Evolutionary conservation across 1,140 invertebrate genomes (phyloP), one percentile per base, ranked within the genome.

Genomic region (Hylaeus anthracinus): DNA sequence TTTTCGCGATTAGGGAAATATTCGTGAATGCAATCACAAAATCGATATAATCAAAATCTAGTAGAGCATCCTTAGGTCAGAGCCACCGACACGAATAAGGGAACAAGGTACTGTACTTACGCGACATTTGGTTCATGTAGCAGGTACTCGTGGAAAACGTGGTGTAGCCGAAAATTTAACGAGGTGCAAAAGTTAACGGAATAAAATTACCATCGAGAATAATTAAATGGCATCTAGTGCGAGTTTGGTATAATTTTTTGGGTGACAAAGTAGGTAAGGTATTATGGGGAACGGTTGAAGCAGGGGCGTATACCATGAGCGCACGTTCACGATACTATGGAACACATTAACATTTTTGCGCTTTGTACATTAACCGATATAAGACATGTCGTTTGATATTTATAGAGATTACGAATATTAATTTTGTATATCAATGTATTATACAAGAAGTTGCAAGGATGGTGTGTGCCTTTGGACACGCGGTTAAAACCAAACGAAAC

Each of bases 391-490:
- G 81, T 90, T 89, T 85, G 82, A 88, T 84, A 91, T 90, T 87
- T 88, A 90, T 89, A 90, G 79, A 91, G 61, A 91, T 79, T 90
- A 89, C 79, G 70, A 81, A 86, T 85, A 89, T 91, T 92, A 88
- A 92, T 92, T 91, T 91, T 92, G 91, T 92, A 92, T 89, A 92
- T 90, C 88, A 88, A 77, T 91, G 86, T 91, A 91, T 87, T 86
- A 90, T 90, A 91, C 70, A 58, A 45, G 81, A 77, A 70, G 84
- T 85, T 91, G 86, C 88, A 88, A 86, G 81, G 89, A 89, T 90
- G 91, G 51, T 91, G 91, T 91, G 91, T 91, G 91, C 90, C 90
- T 92, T 91, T 91, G 88, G 90, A 90, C 91, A 91, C 90, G 90
- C 89, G 89, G 85, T 90, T 91, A 88, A 90, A 73, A 72, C n/a